Conservation (phyloP, 2,888 invertebrate species). For the Pseudolycoriella hygida region DNA sequence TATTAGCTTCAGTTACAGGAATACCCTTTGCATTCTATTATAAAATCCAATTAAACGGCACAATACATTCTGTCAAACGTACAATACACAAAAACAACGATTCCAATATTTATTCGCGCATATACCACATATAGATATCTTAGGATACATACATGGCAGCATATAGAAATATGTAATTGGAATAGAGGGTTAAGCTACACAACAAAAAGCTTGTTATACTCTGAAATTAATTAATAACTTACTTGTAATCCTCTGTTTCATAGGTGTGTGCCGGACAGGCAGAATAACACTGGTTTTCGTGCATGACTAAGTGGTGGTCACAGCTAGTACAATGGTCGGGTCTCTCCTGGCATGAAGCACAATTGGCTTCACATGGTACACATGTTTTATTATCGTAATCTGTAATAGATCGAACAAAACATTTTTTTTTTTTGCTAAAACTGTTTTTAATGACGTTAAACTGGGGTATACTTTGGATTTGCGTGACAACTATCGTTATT, state of each 20-base stretch:
- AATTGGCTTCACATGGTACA: slow-evolving; percentile 70
- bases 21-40: neutral
- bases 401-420: slow-evolving; percentile 17
- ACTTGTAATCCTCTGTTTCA: slow-evolving; percentile 74
- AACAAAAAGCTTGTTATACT: neutral
- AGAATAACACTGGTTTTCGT: slow-evolving; percentile 64
- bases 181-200: neutral
- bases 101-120: too few relatives aligned
- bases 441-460: too few relatives aligned
- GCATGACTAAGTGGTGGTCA: slow-evolving; percentile 71
- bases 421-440: neutral
- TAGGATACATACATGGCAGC: neutral
- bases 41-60: neutral
- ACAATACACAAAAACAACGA: neutral
- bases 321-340: slow-evolving; percentile 74
- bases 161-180: neutral
- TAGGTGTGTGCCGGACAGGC: slow-evolving; percentile 66
- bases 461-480: too few relatives aligned
- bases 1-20: too few relatives aligned
- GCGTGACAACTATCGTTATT: too few relatives aligned
- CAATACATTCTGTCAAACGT: neutral
- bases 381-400: slow-evolving; percentile 58
- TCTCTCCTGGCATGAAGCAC: slow-evolving; percentile 66
- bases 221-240: slow-evolving; percentile 17
- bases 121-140: too few relatives aligned